A percentile compares a stretch with the other conserved stretches of the same genome.
Conservation (phyloP, 2,888 invertebrate genomes). For the Zygothrica quintamaculata region DNA sequence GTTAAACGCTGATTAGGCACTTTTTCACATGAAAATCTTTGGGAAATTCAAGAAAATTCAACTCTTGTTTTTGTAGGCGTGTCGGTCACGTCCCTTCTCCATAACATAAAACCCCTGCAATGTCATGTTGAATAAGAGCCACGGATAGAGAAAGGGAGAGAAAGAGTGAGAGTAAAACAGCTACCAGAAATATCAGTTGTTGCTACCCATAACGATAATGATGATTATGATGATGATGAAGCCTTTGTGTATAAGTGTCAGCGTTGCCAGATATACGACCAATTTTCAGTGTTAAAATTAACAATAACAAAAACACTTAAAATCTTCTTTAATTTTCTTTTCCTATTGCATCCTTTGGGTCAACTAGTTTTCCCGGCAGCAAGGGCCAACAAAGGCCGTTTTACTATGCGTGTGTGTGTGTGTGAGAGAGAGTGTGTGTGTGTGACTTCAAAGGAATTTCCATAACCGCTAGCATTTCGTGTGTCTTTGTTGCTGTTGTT, state of each 20-base stretch:
- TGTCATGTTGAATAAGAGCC: slow-evolving; percentile 53
- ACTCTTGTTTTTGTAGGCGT: slow-evolving; percentile 44
- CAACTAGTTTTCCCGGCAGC: slow-evolving; percentile 56
- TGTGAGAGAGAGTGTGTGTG: slow-evolving; percentile 26
- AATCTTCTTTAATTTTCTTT: slow-evolving; percentile 46
- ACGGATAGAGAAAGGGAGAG: slow-evolving; percentile 12
- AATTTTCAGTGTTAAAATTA: slow-evolving; percentile 69
- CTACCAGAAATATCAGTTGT: slow-evolving; percentile 46
- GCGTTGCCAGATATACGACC: slow-evolving; percentile 57
- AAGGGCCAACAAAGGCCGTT: slow-evolving; percentile 42
- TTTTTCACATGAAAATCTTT: slow-evolving; percentile 45
- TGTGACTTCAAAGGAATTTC: slow-evolving; percentile 71
- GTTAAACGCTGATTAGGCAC: slow-evolving; percentile 70
- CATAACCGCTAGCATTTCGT: slow-evolving; percentile 78
- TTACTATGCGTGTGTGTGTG: slow-evolving; percentile 17
- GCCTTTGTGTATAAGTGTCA: slow-evolving; percentile 56
- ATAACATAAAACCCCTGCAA: slow-evolving; percentile 41
- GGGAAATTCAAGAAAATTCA: slow-evolving; percentile 4
- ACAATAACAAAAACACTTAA: slow-evolving; percentile 17
- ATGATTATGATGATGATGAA: slow-evolving; percentile 41
- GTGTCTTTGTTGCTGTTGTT: slow-evolving; percentile 25
- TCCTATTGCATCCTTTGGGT: slow-evolving; percentile 41
- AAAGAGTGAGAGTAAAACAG: too few relatives aligned
- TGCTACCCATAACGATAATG: slow-evolving; percentile 10
- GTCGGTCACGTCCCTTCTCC: slow-evolving; percentile 7